phyloP scores from a whole-genome alignment of 2,797 vertebrate species.

The Semotilus atromaculatus region DNA sequence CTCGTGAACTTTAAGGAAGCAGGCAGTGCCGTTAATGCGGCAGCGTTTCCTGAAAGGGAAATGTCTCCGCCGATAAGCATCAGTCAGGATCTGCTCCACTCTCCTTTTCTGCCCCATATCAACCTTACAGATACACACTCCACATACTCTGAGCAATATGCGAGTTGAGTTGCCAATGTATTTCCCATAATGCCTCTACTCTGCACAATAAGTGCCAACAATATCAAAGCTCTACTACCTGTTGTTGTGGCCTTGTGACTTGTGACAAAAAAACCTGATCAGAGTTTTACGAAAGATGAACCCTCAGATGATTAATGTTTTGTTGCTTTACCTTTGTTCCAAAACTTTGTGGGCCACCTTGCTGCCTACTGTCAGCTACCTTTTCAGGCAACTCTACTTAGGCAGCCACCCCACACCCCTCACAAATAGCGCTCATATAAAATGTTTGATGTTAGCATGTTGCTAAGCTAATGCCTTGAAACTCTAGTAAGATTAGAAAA shows the following conservation, averaged over 20 bases:
- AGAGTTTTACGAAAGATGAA: neutral
- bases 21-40: conserved; percentile 49
- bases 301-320: neutral
- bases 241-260: neutral
- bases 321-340: neutral
- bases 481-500: neutral
- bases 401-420: neutral
- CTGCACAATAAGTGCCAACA: neutral
- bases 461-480: neutral
- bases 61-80: conserved; percentile 39
- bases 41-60: conserved; percentile 61
- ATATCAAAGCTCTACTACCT: neutral
- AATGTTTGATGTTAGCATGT: neutral
- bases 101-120: conserved; percentile 34
- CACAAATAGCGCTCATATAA: neutral
- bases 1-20: conserved; percentile 51
- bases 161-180: neutral
- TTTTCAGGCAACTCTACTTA: neutral
- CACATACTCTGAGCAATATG: neutral
- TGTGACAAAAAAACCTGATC: no score
- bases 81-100: conserved; percentile 6
- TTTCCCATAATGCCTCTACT: conserved; percentile 23
- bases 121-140: conserved; percentile 2
- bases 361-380: neutral
- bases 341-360: neutral